Evolutionary conservation across 2,113 vertebrate species (phyloP).

Genomic region (Hippocampus comes): DNA sequence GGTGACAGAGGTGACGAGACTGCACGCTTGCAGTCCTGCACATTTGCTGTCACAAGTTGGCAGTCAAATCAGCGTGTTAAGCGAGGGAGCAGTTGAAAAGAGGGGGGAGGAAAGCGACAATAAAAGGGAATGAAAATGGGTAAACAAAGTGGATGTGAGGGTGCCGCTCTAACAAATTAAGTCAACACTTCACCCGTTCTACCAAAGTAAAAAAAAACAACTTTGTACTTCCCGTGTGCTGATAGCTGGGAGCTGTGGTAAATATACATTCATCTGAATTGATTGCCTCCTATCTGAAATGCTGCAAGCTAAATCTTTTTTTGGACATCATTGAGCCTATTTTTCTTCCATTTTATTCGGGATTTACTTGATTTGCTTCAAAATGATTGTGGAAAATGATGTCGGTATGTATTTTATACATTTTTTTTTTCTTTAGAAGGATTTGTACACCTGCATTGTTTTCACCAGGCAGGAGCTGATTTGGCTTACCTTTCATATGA

Average conservation of each 20-base stretch:
- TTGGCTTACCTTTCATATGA: too few relatives aligned
- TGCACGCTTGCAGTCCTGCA: constrained; percentile 36
- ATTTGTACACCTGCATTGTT: too few relatives aligned
- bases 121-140: constrained; percentile 52
- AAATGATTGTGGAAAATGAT: not conserved
- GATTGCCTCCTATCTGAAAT: constrained; percentile 24
- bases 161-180: constrained; percentile 68
- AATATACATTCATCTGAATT: constrained; percentile 28
- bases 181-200: constrained; percentile 40
- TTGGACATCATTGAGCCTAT: not conserved
- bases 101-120: constrained; percentile 29
- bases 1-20: constrained; percentile 45
- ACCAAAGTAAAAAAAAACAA: constrained; percentile 34
- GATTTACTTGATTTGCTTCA: not conserved
- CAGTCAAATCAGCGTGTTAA: constrained; percentile 49
- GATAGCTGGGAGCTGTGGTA: constrained; percentile 38
- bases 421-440: too few relatives aligned
- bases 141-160: constrained; percentile 57
- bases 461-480: too few relatives aligned
- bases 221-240: constrained; percentile 21
- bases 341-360: not conserved
- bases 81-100: constrained; percentile 23
- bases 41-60: constrained; percentile 54
- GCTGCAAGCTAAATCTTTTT: constrained; percentile 8
- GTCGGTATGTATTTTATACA: too few relatives aligned